Evolutionary conservation across 2,888 invertebrate species (phyloP).

Genomic region (Pyrgus malvae): DNA sequence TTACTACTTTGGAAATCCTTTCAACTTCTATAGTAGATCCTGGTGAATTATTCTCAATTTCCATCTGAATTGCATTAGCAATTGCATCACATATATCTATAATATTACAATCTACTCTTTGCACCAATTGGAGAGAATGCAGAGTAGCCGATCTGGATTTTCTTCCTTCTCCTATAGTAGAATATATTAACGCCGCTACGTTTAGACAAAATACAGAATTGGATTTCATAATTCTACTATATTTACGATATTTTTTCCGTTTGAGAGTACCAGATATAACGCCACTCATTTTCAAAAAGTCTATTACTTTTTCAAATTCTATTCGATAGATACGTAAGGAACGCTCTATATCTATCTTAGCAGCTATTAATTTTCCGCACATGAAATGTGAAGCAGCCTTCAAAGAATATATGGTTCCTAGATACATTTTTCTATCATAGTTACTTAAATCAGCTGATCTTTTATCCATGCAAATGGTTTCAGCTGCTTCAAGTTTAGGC

Average conservation of each 20-base stretch:
- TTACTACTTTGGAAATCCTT: conserved; percentile 51
- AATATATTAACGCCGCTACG: conserved; percentile 58
- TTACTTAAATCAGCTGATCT: conserved; percentile 33
- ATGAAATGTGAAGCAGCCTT: conserved; percentile 56
- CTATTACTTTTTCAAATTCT: conserved; percentile 53
- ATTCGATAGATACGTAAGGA: conserved; percentile 58
- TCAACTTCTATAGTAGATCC: conserved; percentile 61
- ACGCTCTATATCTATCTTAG: conserved; percentile 56
- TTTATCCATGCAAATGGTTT: conserved; percentile 48
- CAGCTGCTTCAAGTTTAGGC: conserved; percentile 57
- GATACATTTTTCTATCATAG: conserved; percentile 51
- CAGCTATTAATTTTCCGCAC: conserved; percentile 46
- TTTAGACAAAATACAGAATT: conserved; percentile 69
- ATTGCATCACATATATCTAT: conserved; percentile 71
- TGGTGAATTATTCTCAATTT: conserved; percentile 60
- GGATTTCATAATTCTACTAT: conserved; percentile 46
- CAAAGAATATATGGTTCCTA: conserved; percentile 62
- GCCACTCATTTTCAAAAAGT: conserved; percentile 33
- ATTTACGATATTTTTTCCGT: conserved; percentile 48
- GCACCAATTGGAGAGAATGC: conserved; percentile 57
- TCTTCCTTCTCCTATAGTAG: conserved; percentile 55
- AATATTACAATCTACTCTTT: conserved; percentile 59
- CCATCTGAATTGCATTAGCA: conserved; percentile 69
- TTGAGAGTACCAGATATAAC: conserved; percentile 41
- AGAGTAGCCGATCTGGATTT: conserved; percentile 52